Conservation (phyloP, 2,797 vertebrate genomes). For the Thunnus albacares region DNA sequence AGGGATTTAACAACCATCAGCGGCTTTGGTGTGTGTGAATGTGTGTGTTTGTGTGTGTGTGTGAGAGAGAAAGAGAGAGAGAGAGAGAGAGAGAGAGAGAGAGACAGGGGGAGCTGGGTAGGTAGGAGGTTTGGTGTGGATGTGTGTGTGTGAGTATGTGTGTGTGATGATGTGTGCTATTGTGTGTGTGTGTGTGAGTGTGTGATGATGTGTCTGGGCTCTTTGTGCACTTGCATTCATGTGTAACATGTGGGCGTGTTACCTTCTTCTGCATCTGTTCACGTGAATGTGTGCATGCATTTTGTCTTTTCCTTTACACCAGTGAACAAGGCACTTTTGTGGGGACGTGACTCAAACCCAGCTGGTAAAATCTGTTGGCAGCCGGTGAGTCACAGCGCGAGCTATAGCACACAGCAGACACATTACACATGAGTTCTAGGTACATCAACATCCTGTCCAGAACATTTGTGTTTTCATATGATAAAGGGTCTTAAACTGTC, state of each 20-base stretch:
- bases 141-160: not conserved
- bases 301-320: not conserved
- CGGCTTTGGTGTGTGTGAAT: constrained; percentile 30
- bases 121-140: not conserved
- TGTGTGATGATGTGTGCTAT: not conserved
- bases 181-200: constrained; percentile 1
- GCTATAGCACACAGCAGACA: constrained; percentile 6
- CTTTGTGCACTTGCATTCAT: constrained; percentile 32
- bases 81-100: not conserved
- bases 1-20: constrained; percentile 47
- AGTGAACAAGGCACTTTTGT: not conserved
- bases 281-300: not conserved
- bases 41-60: constrained; percentile 5
- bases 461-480: constrained; percentile 21
- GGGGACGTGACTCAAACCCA: constrained; percentile 24
- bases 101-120: not conserved
- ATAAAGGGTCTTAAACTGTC: not conserved
- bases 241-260: constrained; percentile 11
- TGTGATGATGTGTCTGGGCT: not conserved
- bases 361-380: constrained; percentile 18
- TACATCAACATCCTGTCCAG: constrained; percentile 17
- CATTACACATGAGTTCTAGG: not conserved
- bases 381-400: constrained; percentile 49
- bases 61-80: not conserved
- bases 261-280: not conserved